Evolutionary conservation across 1,140 invertebrate species (phyloP), one percentile per base, ranked within the genome.

Genomic region (Batillaria attramentaria): DNA sequence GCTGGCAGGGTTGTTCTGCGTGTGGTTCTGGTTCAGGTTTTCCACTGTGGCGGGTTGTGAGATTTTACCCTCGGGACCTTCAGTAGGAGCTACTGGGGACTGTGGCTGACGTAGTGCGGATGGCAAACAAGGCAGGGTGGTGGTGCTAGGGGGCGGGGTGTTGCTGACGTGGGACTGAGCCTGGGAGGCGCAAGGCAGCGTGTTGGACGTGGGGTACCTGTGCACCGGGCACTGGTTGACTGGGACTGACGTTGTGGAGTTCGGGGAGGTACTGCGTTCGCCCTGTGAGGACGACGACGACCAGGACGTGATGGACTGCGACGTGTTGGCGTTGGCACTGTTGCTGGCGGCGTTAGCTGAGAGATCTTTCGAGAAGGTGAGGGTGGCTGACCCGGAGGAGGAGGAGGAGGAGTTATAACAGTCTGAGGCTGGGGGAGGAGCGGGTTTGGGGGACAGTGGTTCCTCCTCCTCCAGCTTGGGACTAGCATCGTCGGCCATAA

Each of bases 401-500:
- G 50, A 54, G n/a, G 50, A 54, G 16, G 50, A n/a, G 50, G 50
- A 16, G 16, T 13, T 16, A n/a, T 13, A 54, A 16, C 13, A 54
- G 16, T 13, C 16, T 54, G 50, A 54, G 16, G 50, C 16, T 54
- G 50, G 50, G 16, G 50, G 50, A 16, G 50, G 50, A 16, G 50
- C n/a, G 16, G 50, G n/a, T 54, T 13, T 54, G 65, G 10, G n/a
- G 31, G 28, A 24, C 65, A 68, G 72, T 10, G 8, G 31, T 20
- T 50, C 43, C 20, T 78, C 72, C 33, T 69, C 57, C 43, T 39
- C 70, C 6, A 66, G 50, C 57, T 84, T 86, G 33, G 66, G 60
- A 35, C 73, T 78, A 20, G 79, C 76, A 31, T 87, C 88, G 42
- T 86, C 75, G 24, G 13, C 75, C 66, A 86, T 66, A 33, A 83